Base-by-base conservation (phyloP, 2,888 invertebrate genomes). In the Linnaemya vulpina region DNA sequence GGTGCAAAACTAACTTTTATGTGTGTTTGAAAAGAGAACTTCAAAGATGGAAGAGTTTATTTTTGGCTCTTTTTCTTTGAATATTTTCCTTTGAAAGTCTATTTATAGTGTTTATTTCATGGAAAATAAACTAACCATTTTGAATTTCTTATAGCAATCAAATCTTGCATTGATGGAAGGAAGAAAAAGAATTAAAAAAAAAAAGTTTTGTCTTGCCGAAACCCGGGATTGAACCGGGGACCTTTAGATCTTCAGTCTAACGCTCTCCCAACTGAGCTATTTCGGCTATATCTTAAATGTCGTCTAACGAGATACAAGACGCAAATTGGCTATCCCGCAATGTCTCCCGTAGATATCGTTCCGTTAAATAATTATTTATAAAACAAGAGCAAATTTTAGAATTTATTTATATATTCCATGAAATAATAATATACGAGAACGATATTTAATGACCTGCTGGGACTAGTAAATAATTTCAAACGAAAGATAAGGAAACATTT, bases 191-290 rank as follows among this genome's bases (percentile, higher is more conserved):
- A 3, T 30, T 30, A 30, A 30, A 46, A 63, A 70, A 63, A 40
- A 77, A 70, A 79, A 79, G 63, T 70, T 35, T 8, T 13, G 1
- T 11, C 35, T n/a, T 95, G 95, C 95, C 95, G 94, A 95, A 95
- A 95, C 95, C 95, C 93, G 94, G 95, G 94, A 95, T 95, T 93
- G 95, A 95, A 95, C 95, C 94, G 93, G 95, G 95, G 94, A 95
- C 95, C 94, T 95, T 95, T 94, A 95, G 94, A 95, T 94, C 94
- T 95, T 94, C 95, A 95, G 94, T 95, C 95, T 95, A 95, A 95
- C 95, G 95, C 95, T 95, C 95, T 95, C 95, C 95, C 95, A 95
- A 95, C 95, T 95, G 95, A 95, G 95, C 95, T 95, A 95, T 95
- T 95, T 95, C 95, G 95, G 95, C 94, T 7, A 8, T 22, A 11